Percentiles rank a stretch among this genome's conserved stretches.
Evolutionary conservation across 1,140 invertebrate species (phyloP).

Genomic region (Eubasilissa regina): DNA sequence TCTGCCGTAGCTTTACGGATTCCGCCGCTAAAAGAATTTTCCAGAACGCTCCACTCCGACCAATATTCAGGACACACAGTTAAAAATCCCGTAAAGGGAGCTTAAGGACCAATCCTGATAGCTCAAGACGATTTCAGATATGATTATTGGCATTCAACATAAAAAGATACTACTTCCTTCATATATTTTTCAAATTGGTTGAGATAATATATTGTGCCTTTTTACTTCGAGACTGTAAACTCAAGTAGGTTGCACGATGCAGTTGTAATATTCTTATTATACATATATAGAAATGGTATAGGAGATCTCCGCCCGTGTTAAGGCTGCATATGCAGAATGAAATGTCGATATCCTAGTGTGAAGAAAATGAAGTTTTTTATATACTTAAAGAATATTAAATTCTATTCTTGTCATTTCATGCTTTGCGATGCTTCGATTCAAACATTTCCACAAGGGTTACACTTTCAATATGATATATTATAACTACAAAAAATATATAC

Average conservation of each 20-base stretch:
- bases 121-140: background rate
- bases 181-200: too few relatives aligned
- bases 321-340: conserved; percentile 6
- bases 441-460: background rate
- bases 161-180: too few relatives aligned
- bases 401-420: background rate
- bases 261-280: conserved; percentile 11
- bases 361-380: conserved; percentile 20
- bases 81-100: conserved; percentile 49
- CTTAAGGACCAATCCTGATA: conserved; percentile 28
- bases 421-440: background rate
- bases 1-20: conserved; percentile 33
- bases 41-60: conserved; percentile 27
- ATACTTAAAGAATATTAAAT: conserved; percentile 10
- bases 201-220: background rate
- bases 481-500: too few relatives aligned
- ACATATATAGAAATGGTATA: background rate
- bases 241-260: background rate
- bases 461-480: conserved; percentile 1
- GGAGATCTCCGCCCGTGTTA: background rate
- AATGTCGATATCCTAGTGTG: conserved; percentile 13
- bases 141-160: too few relatives aligned
- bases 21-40: conserved; percentile 42
- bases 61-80: conserved; percentile 47
- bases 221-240: background rate